Evolutionary conservation across 2,113 vertebrate genomes (phyloP).

Genomic region (Corythoichthys intestinalis): DNA sequence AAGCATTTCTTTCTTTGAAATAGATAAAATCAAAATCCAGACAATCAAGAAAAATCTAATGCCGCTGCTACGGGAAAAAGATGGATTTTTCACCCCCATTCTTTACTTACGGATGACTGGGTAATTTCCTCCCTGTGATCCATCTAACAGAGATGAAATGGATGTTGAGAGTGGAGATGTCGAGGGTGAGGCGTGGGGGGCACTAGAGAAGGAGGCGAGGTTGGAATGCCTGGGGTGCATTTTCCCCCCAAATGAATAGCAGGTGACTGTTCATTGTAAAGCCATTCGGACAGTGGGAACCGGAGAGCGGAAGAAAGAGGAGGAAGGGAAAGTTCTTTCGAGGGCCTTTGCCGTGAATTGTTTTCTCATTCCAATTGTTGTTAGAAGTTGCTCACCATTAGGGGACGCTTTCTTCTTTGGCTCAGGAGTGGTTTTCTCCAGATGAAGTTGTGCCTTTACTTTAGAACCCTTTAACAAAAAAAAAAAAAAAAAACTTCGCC

Average conservation of each 20-base stretch:
- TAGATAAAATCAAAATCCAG: background rate
- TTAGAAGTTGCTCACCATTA: slow-evolving; percentile 33
- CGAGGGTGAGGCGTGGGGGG: slow-evolving; percentile 1
- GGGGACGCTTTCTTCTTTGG: slow-evolving; percentile 23
- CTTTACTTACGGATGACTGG: slow-evolving; percentile 63
- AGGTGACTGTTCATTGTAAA: slow-evolving; percentile 70
- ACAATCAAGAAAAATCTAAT: background rate
- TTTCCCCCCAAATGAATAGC: slow-evolving; percentile 73
- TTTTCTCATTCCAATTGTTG: slow-evolving; percentile 39
- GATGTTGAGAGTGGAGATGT: slow-evolving; percentile 42
- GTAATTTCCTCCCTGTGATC: slow-evolving; percentile 69
- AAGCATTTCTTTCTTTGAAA: background rate
- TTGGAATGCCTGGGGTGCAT: slow-evolving; percentile 68
- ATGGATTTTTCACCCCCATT: slow-evolving; percentile 24
- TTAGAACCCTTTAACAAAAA: background rate
- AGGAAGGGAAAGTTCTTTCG: slow-evolving; percentile 36
- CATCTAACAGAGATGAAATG: slow-evolving; percentile 62
- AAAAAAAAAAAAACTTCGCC: background rate
- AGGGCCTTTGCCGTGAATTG: slow-evolving; percentile 40
- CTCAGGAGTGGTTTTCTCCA: slow-evolving; percentile 25
- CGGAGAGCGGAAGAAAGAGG: slow-evolving; percentile 48
- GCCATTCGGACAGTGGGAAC: slow-evolving; percentile 48
- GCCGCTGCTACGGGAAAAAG: slow-evolving; percentile 24
- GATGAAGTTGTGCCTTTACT: slow-evolving; percentile 16
- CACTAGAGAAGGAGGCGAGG: slow-evolving; percentile 18